A percentile compares a stretch with the other conserved stretches of the same genome.
Conservation (phyloP, 2,888 invertebrate genomes). For the Diaphora mendica region DNA sequence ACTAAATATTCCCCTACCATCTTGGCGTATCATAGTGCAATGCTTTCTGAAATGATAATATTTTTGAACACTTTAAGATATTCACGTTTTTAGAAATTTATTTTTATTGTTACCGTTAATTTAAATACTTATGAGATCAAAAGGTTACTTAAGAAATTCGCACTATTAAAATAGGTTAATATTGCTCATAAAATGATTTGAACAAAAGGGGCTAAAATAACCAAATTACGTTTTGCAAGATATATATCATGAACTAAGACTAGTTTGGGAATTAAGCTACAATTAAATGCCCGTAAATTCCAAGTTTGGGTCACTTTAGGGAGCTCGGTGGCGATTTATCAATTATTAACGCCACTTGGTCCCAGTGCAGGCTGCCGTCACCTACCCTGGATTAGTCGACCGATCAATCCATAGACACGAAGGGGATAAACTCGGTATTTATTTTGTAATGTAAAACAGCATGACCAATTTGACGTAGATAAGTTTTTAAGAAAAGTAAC, state of each 20-base stretch:
- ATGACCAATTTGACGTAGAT: background rate
- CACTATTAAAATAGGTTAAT: background rate
- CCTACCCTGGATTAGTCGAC: conserved; percentile 57
- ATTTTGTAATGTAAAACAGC: background rate
- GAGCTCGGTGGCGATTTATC: conserved; percentile 85
- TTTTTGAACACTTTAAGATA: too few relatives aligned
- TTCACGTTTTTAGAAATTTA: background rate
- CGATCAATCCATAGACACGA: conserved; percentile 64
- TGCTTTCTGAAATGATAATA: too few relatives aligned
- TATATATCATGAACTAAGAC: conserved; percentile 79
- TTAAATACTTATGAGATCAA: background rate
- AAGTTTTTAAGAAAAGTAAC: background rate
- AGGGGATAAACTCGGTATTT: conserved; percentile 27
- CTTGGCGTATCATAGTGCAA: too few relatives aligned
- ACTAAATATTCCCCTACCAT: too few relatives aligned
- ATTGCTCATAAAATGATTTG: background rate
- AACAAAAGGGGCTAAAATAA: conserved; percentile 21
- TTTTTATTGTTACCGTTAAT: too few relatives aligned
- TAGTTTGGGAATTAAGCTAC: conserved; percentile 83
- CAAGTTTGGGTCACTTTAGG: conserved; percentile 82
- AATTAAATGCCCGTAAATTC: conserved; percentile 85
- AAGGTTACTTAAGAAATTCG: background rate
- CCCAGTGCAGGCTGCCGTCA: conserved; percentile 69
- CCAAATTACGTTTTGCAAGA: conserved; percentile 55
- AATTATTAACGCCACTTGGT: conserved; percentile 85